Evolutionary conservation across 2,888 invertebrate species (phyloP), one percentile per base, ranked within the genome.

Genomic region (Neoaliturus tenellus): DNA sequence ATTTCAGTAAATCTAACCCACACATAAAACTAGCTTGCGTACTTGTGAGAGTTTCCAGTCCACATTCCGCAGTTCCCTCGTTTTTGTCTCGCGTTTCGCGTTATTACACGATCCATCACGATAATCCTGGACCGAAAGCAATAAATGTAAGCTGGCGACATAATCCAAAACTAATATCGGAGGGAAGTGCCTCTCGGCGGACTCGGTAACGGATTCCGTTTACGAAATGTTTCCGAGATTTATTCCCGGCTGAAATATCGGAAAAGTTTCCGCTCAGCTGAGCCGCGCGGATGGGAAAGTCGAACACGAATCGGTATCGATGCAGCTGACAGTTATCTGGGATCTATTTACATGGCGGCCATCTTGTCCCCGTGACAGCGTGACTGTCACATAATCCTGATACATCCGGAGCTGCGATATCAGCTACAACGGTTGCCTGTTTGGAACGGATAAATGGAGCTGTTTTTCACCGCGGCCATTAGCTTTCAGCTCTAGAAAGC

Each of bases 211-310:
- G 78, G 78, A 78, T 78, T 78, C 78, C 78, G 48, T 55, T 75
- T 75, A 75, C 48, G 75, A 75, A 78, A 78, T 33, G 78, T 78
- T 75, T 48, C 73, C 8, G 73, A 44, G 73, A 78, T 78, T 78
- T 78, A 78, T 78, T 78, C 35, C 55, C 78, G 28, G 44, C 35
- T 75, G 75, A 75, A 78, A 78, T 78, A 55, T 78, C 78, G 55
- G 55, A 23, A 55, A 75, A 78, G 78, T 78, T 55, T 55, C 55
- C 71, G 71, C 33, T 71, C 71, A 41, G 67, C 17, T 33, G 33
- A 31, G 44, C 14, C 44, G 44, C 10, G 44, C 44, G 44, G 35
- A 35, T 35, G 35, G 35, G 35, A 35, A 17, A 48, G 48, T 23
- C 51, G 51, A 51, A 51, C 51, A 23, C 20, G 71, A 20, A n/a